Evolutionary conservation across 2,888 invertebrate genomes (phyloP).

Genomic region (Netelia fuscicornis): DNA sequence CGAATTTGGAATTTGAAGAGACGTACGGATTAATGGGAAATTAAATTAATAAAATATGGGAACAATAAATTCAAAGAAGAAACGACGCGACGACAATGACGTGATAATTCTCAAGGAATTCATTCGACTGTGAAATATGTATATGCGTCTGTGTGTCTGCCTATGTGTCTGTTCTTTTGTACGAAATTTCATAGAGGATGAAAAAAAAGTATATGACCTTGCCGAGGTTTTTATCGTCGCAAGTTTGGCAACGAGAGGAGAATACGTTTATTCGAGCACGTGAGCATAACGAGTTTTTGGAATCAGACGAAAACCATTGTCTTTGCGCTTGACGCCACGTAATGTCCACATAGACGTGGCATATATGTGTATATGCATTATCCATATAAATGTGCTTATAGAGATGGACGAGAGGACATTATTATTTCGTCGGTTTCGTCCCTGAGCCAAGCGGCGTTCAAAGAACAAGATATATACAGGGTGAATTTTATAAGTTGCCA

Average conservation of each 20-base stretch:
- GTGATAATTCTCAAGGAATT: no score
- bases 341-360: not conserved
- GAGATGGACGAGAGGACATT: not conserved
- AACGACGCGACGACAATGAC: no score
- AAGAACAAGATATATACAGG: not conserved
- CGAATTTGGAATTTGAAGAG: not conserved
- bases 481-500: no score
- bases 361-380: not conserved
- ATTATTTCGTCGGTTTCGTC: not conserved
- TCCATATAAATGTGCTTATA: not conserved
- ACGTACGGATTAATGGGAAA: no score
- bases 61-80: no score
- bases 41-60: no score
- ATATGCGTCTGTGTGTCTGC: not conserved
- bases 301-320: constrained; percentile 4
- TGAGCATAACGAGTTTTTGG: constrained; percentile 17
- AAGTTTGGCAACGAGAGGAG: not conserved
- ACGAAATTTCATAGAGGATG: not conserved
- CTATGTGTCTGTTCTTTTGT: not conserved
- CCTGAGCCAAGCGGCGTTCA: not conserved
- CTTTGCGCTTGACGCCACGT: not conserved
- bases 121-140: not conserved
- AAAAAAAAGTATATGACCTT: not conserved
- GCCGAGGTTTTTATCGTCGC: not conserved
- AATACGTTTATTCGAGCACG: constrained; percentile 12